phyloP scores from a whole-genome alignment of 2,797 vertebrate species.

The Malurus leucopterus region DNA sequence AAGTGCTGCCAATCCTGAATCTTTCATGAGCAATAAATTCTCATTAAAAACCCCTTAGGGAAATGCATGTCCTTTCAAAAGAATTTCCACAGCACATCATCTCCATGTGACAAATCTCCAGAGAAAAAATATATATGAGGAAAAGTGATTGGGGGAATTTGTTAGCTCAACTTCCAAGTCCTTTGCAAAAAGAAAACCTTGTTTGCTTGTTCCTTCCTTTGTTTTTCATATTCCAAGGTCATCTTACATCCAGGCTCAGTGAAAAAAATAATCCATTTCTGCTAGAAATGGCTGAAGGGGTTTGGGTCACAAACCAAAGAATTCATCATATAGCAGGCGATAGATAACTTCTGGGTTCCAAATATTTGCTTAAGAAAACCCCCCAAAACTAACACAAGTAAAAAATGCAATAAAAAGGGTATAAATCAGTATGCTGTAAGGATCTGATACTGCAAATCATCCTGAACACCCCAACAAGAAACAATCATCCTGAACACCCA shows the following conservation, averaged over 20 bases:
- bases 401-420: not conserved
- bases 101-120: constrained; percentile 6
- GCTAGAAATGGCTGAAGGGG: not conserved
- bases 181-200: not conserved
- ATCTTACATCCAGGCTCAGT: not conserved
- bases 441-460: not conserved
- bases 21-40: constrained; percentile 55
- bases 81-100: constrained; percentile 26
- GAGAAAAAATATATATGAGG: constrained; percentile 6
- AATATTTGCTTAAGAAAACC: not conserved
- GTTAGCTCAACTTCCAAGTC: constrained; percentile 3
- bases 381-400: not conserved
- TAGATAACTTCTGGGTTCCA: not conserved
- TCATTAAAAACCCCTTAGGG: constrained; percentile 52
- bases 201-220: not conserved
- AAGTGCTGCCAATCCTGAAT: constrained; percentile 57
- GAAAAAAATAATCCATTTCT: not conserved
- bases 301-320: not conserved
- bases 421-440: not conserved
- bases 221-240: not conserved
- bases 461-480: not conserved
- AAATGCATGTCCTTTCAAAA: constrained; percentile 40
- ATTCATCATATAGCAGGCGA: not conserved
- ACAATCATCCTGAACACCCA: not conserved
- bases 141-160: not conserved